phyloP scores from a whole-genome alignment of 2,888 invertebrate genomes.

The Plagiodera versicolora region DNA sequence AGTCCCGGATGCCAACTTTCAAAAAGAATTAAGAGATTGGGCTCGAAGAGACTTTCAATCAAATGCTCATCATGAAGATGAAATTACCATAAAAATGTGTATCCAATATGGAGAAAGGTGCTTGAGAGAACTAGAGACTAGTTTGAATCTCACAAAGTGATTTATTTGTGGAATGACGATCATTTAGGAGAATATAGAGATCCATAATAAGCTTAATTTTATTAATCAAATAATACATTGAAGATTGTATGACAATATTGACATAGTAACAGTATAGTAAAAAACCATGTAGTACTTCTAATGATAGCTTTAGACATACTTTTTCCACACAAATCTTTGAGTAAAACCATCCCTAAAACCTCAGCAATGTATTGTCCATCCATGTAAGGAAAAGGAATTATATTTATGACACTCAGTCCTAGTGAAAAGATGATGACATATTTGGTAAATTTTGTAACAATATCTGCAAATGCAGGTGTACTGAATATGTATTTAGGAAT shows the following conservation, averaged over 20 bases:
- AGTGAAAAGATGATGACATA: slow-evolving; percentile 86
- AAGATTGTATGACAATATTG: slow-evolving; percentile 23
- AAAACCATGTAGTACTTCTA: slow-evolving; percentile 67
- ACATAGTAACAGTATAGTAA: slow-evolving; percentile 64
- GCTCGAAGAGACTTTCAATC: slow-evolving; percentile 72
- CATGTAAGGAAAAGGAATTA: slow-evolving; percentile 89
- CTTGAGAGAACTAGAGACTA: slow-evolving; percentile 67
- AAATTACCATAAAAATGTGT: slow-evolving; percentile 71
- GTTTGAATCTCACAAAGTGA: slow-evolving; percentile 63
- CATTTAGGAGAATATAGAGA: neutral
- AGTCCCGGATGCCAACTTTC: slow-evolving; percentile 66
- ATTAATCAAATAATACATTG: slow-evolving; percentile 6
- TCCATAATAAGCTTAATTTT: neutral
- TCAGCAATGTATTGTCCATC: slow-evolving; percentile 90
- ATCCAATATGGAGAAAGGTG: slow-evolving; percentile 71
- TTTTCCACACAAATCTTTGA: slow-evolving; percentile 36
- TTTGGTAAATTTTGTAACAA: slow-evolving; percentile 72
- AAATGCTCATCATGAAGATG: slow-evolving; percentile 72
- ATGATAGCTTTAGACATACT: slow-evolving; percentile 59
- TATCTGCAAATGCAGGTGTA: slow-evolving; percentile 67
- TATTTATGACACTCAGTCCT: slow-evolving; percentile 87
- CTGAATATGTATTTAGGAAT: slow-evolving; percentile 68
- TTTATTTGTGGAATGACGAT: slow-evolving; percentile 27
- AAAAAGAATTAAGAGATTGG: slow-evolving; percentile 71
- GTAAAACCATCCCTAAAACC: slow-evolving; percentile 58